Percentiles rank a stretch among this genome's conserved stretches.
Evolutionary conservation across 2,888 invertebrate species (phyloP).

Genomic region (Copidosoma aretas): DNA sequence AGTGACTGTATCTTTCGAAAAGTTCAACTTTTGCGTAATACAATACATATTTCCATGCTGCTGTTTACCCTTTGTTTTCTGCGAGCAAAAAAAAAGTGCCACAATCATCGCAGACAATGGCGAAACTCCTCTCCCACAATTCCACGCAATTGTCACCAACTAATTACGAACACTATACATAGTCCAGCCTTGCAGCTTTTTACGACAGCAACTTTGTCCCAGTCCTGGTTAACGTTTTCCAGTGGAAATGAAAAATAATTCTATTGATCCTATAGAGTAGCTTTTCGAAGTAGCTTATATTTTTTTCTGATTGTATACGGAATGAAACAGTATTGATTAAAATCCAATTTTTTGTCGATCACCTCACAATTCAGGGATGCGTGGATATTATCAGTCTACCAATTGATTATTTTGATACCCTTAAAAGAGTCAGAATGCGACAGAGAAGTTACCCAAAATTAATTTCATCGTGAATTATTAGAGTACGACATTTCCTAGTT

Average conservation of each 20-base stretch:
- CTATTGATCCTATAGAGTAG: no score
- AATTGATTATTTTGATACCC: no score
- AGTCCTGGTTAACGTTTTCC: neutral
- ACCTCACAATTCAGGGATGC: no score
- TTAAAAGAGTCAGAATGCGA: no score
- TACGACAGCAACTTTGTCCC: slow-evolving; percentile 8
- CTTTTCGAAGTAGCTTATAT: no score
- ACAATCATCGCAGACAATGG: neutral
- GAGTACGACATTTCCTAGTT: no score
- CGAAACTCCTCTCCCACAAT: neutral
- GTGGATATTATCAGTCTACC: no score
- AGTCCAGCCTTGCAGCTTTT: slow-evolving; percentile 9
- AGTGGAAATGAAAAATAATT: slow-evolving; percentile 4
- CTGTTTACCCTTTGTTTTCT: neutral
- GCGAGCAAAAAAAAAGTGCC: neutral
- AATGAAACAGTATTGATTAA: no score
- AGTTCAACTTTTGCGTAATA: slow-evolving; percentile 26
- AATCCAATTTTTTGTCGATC: no score
- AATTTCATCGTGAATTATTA: no score
- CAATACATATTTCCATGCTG: slow-evolving; percentile 4
- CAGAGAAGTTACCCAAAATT: no score
- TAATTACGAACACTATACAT: slow-evolving; percentile 25
- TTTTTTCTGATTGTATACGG: no score
- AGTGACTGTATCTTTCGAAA: slow-evolving; percentile 16
- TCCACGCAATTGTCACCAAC: slow-evolving; percentile 13